These are phyloP conservation scores for Aporophyla lueneburgensis DNA, from an alignment of 2,888 invertebrate genomes.

Conservation along the genomic window DNA sequence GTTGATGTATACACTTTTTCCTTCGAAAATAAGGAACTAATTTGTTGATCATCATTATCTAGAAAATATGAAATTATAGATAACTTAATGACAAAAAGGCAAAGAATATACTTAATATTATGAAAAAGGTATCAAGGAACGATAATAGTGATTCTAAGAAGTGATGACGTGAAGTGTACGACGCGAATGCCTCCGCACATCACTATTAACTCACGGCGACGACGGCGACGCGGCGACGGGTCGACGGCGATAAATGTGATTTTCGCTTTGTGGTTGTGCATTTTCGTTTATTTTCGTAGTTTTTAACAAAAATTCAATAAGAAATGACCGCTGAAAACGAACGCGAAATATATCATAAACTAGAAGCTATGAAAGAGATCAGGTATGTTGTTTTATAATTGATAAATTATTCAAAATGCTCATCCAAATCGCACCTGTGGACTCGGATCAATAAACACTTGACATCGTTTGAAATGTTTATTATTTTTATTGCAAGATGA, in stretches of 20 bases:
- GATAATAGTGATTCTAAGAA: too few relatives aligned
- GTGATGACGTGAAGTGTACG: background rate
- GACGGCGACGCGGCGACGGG: background rate
- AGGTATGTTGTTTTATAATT: conserved; percentile 89
- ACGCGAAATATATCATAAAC: conserved; percentile 96
- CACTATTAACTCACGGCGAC: conserved; percentile 8
- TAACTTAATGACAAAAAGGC: too few relatives aligned
- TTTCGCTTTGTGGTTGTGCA: conserved; percentile 69
- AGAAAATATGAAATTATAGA: background rate
- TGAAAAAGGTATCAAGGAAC: background rate
- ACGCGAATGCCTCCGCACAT: background rate
- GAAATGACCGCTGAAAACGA: conserved; percentile 95
- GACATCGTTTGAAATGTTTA: conserved; percentile 69
- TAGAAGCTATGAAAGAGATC: conserved; percentile 98
- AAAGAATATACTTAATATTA: too few relatives aligned
- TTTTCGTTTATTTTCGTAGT: conserved; percentile 72
- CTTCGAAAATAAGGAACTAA: background rate
- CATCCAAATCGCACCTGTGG: conserved; percentile 84
- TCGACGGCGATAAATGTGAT: conserved; percentile 3
- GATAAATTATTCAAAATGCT: conserved; percentile 67
- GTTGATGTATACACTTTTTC: background rate
- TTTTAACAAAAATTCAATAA: conserved; percentile 64
- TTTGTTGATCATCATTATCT: background rate
- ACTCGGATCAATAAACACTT: conserved; percentile 88
- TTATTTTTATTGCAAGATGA: conserved; percentile 20